Percentiles rank a stretch among this genome's conserved stretches.
Conservation (phyloP, 2,113 vertebrate species). For the Saimiri boliviensis region DNA sequence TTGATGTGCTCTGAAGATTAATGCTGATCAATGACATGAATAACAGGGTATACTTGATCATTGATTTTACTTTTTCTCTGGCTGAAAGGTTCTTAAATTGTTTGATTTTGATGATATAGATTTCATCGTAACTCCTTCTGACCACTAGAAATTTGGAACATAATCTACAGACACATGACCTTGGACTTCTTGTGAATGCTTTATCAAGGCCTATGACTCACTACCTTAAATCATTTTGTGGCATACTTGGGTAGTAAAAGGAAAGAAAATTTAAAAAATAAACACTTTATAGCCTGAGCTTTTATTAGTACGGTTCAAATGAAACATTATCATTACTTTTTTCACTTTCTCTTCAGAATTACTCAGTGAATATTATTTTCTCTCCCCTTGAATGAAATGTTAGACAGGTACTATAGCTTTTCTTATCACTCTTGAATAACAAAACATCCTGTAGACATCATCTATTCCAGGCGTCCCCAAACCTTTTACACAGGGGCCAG, state of each 20-base stretch:
- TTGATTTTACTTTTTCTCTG: conserved; percentile 32
- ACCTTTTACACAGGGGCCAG: too few relatives aligned
- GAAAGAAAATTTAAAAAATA: neutral
- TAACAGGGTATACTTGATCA: neutral
- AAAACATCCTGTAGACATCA: neutral
- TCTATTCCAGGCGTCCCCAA: too few relatives aligned
- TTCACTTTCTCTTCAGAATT: neutral
- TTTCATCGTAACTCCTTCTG: neutral
- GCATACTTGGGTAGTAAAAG: neutral
- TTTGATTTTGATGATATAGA: neutral
- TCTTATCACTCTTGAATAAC: neutral
- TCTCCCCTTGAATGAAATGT: neutral
- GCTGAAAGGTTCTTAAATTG: neutral
- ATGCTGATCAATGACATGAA: neutral
- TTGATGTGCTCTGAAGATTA: neutral
- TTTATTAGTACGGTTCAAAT: neutral
- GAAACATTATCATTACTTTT: neutral
- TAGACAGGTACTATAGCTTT: neutral
- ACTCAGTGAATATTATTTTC: neutral
- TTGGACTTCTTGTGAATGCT: neutral
- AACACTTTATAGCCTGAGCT: neutral
- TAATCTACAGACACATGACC: neutral
- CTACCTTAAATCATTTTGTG: neutral
- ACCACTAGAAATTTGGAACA: neutral
- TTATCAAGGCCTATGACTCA: neutral